These are phyloP conservation scores for Synanthedon myopaeformis DNA, from an alignment of 2,888 invertebrate species.

Conservation along the genomic window DNA sequence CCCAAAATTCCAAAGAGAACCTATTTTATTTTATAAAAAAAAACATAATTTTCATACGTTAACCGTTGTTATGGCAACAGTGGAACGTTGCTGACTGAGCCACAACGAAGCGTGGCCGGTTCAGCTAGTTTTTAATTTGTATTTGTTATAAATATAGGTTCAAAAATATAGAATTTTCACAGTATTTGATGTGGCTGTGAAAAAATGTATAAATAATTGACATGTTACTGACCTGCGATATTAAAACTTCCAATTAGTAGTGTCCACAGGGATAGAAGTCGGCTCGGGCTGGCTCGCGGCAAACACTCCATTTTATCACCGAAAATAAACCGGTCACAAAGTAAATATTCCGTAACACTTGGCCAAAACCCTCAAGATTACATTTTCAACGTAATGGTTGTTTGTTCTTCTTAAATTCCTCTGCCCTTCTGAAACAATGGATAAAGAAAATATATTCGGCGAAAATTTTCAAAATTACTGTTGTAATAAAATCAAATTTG, in stretches of 20 bases:
- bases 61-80: too few relatives aligned
- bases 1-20: too few relatives aligned
- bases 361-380: constrained; percentile 22
- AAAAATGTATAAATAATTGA: neutral
- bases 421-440: constrained; percentile 16
- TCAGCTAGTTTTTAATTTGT: too few relatives aligned
- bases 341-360: constrained; percentile 19
- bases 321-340: constrained; percentile 8
- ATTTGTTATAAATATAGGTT: too few relatives aligned
- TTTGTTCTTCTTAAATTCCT: constrained; percentile 9
- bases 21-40: too few relatives aligned
- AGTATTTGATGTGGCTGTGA: neutral
- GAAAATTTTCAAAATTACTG: too few relatives aligned
- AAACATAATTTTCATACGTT: too few relatives aligned
- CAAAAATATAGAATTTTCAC: too few relatives aligned
- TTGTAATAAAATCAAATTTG: too few relatives aligned
- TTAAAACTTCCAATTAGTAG: constrained; percentile 48
- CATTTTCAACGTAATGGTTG: constrained; percentile 25
- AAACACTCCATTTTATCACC: constrained; percentile 44
- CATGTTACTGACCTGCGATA: constrained; percentile 41
- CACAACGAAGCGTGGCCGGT: too few relatives aligned
- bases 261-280: constrained; percentile 46
- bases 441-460: constrained; percentile 10
- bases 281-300: constrained; percentile 30
- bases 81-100: too few relatives aligned